Evolutionary conservation across 1,140 invertebrate genomes (phyloP).

Genomic region (Heliconius eleuchia): DNA sequence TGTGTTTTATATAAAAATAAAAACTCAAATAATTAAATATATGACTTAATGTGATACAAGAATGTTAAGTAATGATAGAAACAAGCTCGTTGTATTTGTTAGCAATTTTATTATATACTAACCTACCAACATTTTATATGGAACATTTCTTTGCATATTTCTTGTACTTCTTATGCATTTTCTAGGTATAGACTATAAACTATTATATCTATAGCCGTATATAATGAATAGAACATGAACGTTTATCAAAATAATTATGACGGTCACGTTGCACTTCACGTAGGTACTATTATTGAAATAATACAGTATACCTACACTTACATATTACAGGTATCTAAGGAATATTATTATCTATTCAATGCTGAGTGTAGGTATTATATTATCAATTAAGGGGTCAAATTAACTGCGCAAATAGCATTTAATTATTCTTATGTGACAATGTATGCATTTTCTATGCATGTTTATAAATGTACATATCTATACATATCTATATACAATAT

Average conservation of each 20-base stretch:
- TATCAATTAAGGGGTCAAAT: neutral
- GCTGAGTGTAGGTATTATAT: neutral
- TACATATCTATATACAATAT: no score
- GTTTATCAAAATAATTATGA: slow-evolving; percentile 34
- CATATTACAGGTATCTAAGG: slow-evolving; percentile 17
- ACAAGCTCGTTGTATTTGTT: neutral
- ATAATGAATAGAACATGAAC: slow-evolving; percentile 8
- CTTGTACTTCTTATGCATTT: neutral
- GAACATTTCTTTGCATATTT: neutral
- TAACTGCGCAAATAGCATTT: slow-evolving; percentile 24
- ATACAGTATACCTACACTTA: neutral
- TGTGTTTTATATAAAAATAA: no score
- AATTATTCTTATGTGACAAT: slow-evolving; percentile 1
- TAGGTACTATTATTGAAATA: slow-evolving; percentile 21
- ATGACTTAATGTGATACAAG: no score
- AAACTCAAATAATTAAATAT: no score
- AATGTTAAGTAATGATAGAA: no score
- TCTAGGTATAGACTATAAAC: neutral
- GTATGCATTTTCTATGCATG: neutral
- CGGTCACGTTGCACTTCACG: slow-evolving; percentile 30
- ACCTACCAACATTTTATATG: neutral
- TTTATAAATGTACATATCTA: neutral
- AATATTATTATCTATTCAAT: slow-evolving; percentile 13
- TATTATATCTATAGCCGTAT: slow-evolving; percentile 2
- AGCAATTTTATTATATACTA: neutral